Base-by-base conservation (phyloP, 2,888 invertebrate genomes). In the Apoda limacodes region DNA sequence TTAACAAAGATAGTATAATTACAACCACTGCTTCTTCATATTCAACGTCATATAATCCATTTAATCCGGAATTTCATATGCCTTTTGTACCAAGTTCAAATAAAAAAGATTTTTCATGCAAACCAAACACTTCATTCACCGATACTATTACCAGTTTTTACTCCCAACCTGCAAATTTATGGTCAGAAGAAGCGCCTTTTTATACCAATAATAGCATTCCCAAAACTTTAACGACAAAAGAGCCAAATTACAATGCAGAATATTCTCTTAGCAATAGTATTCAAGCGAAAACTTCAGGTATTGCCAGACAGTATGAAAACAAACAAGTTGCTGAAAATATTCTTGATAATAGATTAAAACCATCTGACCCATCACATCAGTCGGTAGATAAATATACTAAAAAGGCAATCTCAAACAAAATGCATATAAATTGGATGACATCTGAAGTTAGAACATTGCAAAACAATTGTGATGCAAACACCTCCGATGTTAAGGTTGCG, bases 401-500 rank as follows among this genome's bases (percentile, higher is more conserved):
- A 42, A 80, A 78, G 39, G 72, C 72, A 4, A n/a, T n/a, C n/a
- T 72, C 75, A 1, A 72, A 47, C 34, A 80, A 80, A 61, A 76
- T 67, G 68, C 80, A 78, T 37, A 80, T 80, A 17, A 80, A 80
- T 45, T 80, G 80, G 80, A 80, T 80, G 80, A 80, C 80, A 11
- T 80, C 80, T 10, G 80, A 80, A 60, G 64, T 65, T 24, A 64
- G 76, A 39, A 62, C 78, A 9, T 61, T 68, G 51, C 72, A 74
- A 52, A 68, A 55, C 41, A 61, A 56, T 46, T 71, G 60, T 39
- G 68, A 58, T 32, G 46, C 60, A 34, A 38, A 50, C 15, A 59
- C 66, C 32, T 78, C 78, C 52, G 69, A 69, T 22, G 39, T 49
- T 17, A 56, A 60, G 21, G 76, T 71, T 47, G 25, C 50, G 29